These are phyloP conservation scores for Escarpia spicata DNA, from an alignment of 2,888 invertebrate genomes.

Conservation along the genomic window DNA sequence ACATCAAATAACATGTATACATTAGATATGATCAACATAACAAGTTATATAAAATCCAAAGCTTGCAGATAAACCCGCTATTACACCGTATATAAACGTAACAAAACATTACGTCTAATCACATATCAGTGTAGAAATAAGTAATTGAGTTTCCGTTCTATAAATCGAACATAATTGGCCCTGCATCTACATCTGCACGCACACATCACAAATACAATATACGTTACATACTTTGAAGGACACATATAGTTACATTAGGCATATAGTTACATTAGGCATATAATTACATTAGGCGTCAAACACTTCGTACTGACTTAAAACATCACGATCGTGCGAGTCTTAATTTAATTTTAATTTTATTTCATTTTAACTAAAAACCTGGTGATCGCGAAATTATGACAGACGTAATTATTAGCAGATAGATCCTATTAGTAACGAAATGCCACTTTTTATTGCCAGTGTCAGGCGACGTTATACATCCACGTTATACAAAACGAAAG, in stretches of 20 bases:
- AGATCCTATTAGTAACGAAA: not conserved
- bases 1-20: not conserved
- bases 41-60: not conserved
- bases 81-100: not conserved
- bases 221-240: not conserved
- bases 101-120: not conserved
- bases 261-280: not conserved
- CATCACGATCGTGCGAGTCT: not conserved
- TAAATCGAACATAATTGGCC: not conserved
- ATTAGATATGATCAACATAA: not conserved
- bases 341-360: not conserved
- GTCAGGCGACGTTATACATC: not conserved
- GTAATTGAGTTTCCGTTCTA: not conserved
- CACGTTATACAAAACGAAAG: not conserved
- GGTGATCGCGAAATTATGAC: not conserved
- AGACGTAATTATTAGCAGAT: not conserved
- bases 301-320: not conserved
- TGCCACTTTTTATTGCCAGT: not conserved
- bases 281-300: not conserved
- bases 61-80: not conserved
- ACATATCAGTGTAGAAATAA: not conserved
- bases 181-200: not conserved
- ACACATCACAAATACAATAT: not conserved
- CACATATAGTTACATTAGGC: not conserved
- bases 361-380: not conserved